Evolutionary conservation across 2,888 invertebrate species (phyloP).

Genomic region (Lasioglossum zephyrum): DNA sequence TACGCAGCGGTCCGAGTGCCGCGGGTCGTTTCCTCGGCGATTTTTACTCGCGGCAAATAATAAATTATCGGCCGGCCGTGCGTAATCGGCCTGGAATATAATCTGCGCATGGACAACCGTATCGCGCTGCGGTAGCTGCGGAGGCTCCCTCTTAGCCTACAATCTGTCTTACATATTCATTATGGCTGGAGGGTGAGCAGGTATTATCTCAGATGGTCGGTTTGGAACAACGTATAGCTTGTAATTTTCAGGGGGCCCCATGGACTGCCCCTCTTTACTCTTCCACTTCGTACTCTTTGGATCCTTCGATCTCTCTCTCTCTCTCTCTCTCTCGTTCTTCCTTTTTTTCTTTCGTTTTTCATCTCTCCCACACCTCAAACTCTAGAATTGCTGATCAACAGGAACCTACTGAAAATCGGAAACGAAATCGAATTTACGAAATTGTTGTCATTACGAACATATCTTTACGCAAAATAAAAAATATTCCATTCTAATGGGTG

Average conservation of each 20-base stretch:
- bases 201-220: slow-evolving; percentile 84
- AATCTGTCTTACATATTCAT: slow-evolving; percentile 85
- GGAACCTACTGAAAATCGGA: not conserved
- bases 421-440: not conserved
- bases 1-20: slow-evolving; percentile 45
- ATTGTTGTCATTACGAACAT: not conserved
- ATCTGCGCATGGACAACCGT: slow-evolving; percentile 83
- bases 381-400: not conserved
- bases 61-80: slow-evolving; percentile 78
- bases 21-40: slow-evolving; percentile 71
- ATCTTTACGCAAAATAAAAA: no score
- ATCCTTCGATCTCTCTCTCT: not conserved
- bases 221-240: slow-evolving; percentile 83
- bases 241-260: slow-evolving; percentile 82
- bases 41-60: slow-evolving; percentile 80
- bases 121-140: slow-evolving; percentile 83
- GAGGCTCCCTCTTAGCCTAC: slow-evolving; percentile 84
- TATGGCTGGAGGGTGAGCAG: slow-evolving; percentile 83
- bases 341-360: not conserved
- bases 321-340: not conserved
- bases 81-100: slow-evolving; percentile 78
- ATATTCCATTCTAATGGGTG: no score
- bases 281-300: slow-evolving; percentile 43
- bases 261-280: slow-evolving; percentile 61
- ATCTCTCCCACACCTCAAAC: slow-evolving; percentile 47